Conservation (phyloP, 2,888 invertebrate genomes). For the Mesoligia furuncula region DNA sequence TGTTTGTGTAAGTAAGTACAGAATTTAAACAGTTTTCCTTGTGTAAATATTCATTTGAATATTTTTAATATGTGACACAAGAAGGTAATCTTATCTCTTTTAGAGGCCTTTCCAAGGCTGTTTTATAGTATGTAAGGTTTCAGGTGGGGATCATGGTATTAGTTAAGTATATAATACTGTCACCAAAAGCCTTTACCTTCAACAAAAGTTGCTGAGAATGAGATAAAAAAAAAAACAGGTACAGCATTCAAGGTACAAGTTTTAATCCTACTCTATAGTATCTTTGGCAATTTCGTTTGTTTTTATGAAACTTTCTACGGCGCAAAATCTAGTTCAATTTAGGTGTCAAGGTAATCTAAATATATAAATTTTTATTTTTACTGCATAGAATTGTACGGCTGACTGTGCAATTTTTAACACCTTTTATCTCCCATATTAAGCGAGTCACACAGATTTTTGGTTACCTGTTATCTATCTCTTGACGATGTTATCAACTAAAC, state of each 20-base stretch:
- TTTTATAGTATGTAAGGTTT: slow-evolving; percentile 63
- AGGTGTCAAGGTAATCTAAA: slow-evolving; percentile 70
- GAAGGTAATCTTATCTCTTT: slow-evolving; percentile 69
- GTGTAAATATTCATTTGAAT: slow-evolving; percentile 29
- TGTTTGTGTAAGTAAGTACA: slow-evolving; percentile 7
- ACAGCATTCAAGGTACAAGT: slow-evolving; percentile 18
- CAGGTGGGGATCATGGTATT: slow-evolving; percentile 34
- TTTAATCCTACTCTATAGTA: slow-evolving; percentile 2
- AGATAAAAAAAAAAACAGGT: background rate
- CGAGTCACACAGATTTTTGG: slow-evolving; percentile 26
- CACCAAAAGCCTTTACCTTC: slow-evolving; percentile 34
- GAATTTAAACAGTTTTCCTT: slow-evolving; percentile 45
- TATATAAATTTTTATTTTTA: slow-evolving; percentile 65
- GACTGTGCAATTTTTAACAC: slow-evolving; percentile 67
- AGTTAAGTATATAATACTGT: background rate
- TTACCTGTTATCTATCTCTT: slow-evolving; percentile 63
- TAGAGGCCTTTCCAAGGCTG: slow-evolving; percentile 71
- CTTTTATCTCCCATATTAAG: slow-evolving; percentile 2
- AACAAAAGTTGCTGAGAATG: slow-evolving; percentile 16
- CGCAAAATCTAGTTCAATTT: slow-evolving; percentile 21
- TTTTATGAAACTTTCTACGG: slow-evolving; percentile 12
- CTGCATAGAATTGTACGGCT: slow-evolving; percentile 53
- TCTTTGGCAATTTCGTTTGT: background rate
- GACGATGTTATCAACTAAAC: slow-evolving; percentile 64
- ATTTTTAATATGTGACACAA: slow-evolving; percentile 44